Evolutionary conservation across 2,113 vertebrate species (phyloP), one percentile per base, ranked within the genome.

Genomic region (Rattus rattus): DNA sequence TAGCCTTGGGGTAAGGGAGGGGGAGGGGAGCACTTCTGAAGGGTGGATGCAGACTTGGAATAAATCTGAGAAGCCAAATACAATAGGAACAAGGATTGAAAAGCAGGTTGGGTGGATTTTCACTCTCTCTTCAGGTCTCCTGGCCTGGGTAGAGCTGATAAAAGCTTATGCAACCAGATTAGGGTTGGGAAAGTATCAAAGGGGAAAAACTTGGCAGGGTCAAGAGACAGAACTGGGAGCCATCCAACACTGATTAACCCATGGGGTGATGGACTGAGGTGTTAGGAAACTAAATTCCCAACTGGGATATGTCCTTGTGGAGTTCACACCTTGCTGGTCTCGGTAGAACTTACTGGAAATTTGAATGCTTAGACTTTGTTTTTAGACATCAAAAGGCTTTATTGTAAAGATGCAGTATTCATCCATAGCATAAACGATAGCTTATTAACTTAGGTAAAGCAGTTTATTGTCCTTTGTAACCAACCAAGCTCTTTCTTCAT

Each of bases 91-190:
- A 94, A 96, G 92, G 76, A 33, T 79, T 88, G 59, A 70, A 88
- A 69, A 69, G 72, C 47, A 80, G 95, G 80, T 88, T 96, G 90
- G 36, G 92, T 73, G 76, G 70, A 92, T 93, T 94, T 94, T 77
- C 92, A 94, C 95, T 88, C 67, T 89, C 88, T 96, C 88, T 70
- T 92, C 88, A 91, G 93, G 80, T 90, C 92, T 94, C 69, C 56
- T 95, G 80, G 88, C 91, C 73, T 87, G 80, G 77, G 88, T 77
- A 7, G 61, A 91, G 93, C 90, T 96, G 97, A 97, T 93, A 96
- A 93, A 59, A 93, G 75, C 19, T 61, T 88, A 75, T 36, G 79
- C 59, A 90, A 88, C 76, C 80, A 97, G 88, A 93, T 80, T 94
- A 54, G 39, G 72, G 33, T 65, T 90, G 88, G 79, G 90, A 69